Base-by-base conservation (phyloP, 2,888 invertebrate species). In the Salticus scenicus region DNA sequence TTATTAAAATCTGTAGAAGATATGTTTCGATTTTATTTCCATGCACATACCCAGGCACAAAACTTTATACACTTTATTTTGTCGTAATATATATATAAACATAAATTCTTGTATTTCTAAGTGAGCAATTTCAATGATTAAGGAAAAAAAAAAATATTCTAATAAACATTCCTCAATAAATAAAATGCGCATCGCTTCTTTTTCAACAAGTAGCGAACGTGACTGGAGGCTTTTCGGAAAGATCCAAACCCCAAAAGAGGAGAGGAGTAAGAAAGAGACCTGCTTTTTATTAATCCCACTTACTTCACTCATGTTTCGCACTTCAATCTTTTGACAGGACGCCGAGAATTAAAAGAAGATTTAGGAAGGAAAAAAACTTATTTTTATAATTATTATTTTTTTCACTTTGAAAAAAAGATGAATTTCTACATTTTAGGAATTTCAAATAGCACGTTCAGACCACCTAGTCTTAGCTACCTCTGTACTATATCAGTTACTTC, bases 221-320 rank as follows among this genome's bases (percentile, higher is more conserved):
- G 75, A 75, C 75, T 66, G 66, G 47, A 20, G 31, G 42, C 74
- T 74, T 37, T 74, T 64, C 31, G 37, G 74, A 14, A 64, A 63
- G 74, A 17, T 47, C 10, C 8, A 14, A n/a, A n/a, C n/a, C n/a
- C n/a, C 10, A 47, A 47, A 17, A 17, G n/a, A 47, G 42, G 42
- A 12, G 42, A 17, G 42, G n/a, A 17, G 37, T 5, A 12, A 37
- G 37, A 37, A 12, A 12, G 7, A 47, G n/a, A 17, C 42, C n/a
- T 10, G 5, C 42, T 69, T 77, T 77, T 70, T 37, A 47, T 28
- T 37, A 31, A 12, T 28, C 20, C 37, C 10, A 10, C 37, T 37
- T 4, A 10, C 77, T 69, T 69, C 76, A 69, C 69, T 24, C 51
- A 31, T 66, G 31, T 37, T 24, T 66, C 47, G 42, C 17, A 57